phyloP scores from a whole-genome alignment of 1,140 invertebrate genomes.

The Anagrus nilaparvatae region DNA sequence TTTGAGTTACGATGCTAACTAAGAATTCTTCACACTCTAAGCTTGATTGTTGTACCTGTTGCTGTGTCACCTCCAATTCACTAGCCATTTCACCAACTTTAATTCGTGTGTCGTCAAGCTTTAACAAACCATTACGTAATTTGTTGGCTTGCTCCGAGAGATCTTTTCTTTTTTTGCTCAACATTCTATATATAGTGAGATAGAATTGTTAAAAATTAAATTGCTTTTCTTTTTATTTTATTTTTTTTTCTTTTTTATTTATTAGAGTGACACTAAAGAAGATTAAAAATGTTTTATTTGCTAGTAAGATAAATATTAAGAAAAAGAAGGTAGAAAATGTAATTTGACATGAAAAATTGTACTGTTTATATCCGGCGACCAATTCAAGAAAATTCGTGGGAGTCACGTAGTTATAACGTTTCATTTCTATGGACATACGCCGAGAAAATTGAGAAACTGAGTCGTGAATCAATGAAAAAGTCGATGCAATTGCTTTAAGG shows the following conservation, averaged over 20 bases:
- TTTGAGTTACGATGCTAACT: conserved; percentile 64
- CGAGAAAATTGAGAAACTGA: conserved; percentile 59
- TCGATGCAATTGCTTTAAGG: conserved; percentile 51
- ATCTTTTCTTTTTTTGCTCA: conserved; percentile 58
- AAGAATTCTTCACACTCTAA: conserved; percentile 63
- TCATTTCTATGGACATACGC: conserved; percentile 64
- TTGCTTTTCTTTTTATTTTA: background rate
- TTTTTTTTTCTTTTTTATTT: background rate
- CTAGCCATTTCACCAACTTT: conserved; percentile 70
- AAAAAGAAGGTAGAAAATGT: background rate
- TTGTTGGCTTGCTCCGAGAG: conserved; percentile 62
- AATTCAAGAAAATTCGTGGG: conserved; percentile 77
- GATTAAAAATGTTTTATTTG: background rate
- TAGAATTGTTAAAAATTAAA: background rate
- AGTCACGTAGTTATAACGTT: conserved; percentile 76
- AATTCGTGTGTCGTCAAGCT: conserved; percentile 45
- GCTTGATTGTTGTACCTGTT: conserved; percentile 42
- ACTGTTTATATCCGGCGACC: conserved; percentile 71
- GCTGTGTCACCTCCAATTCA: conserved; percentile 67
- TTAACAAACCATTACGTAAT: conserved; percentile 36
- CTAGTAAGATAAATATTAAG: background rate
- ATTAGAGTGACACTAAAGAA: background rate
- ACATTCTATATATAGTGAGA: conserved; percentile 46
- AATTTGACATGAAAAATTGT: conserved; percentile 19
- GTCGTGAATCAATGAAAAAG: conserved; percentile 68